Base-by-base conservation (phyloP, 2,888 invertebrate species). In the Beris chalybata region DNA sequence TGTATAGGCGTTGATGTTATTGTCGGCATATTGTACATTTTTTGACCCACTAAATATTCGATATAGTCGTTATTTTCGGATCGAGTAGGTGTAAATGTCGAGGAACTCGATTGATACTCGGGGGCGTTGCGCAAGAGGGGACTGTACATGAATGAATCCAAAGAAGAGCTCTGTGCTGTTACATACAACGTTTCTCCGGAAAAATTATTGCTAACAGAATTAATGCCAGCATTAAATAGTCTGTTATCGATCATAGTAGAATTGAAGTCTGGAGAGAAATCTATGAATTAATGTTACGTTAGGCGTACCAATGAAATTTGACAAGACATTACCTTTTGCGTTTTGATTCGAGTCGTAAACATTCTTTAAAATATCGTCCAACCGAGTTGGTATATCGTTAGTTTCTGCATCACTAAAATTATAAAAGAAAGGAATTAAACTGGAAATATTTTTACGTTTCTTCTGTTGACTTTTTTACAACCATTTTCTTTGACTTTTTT, bases 201-300 rank as follows among this genome's bases (percentile, higher is more conserved):
- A 12, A 45, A 58, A 6, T 45, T 29, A 47, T 58, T 58, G 30
- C 11, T 12, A 12, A 29, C 6, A 4, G 45, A 45, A 30, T 22
- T 44, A 11, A 44, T 22, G 22, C 22, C 22, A 11, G 13, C 7
- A 12, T 45, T 15, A 29, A 58, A 58, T 29, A 45, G 4, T 22
- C 58, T 22, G 12, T 12, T 29, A 11, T 15, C 30, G n/a, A 7
- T 30, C 12, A 56, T 56, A 30, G 45, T 47, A 4, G 47, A 47
- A 58, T 58, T 58, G 3, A 58, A 30, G 4, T 4, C 31, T 5
- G 58, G 22, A 45, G 15, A 11, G n/a, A 58, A 58, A 22, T 45
- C 58, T 58, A 47, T 11, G 29, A 56, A 13, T 9, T 43, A n/a
- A 15, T 7, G 13, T 5, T 12, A 13, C 9, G 4, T 56, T 56